Conservation (phyloP, 2,888 invertebrate species). For the Cacoxenus indagator region DNA sequence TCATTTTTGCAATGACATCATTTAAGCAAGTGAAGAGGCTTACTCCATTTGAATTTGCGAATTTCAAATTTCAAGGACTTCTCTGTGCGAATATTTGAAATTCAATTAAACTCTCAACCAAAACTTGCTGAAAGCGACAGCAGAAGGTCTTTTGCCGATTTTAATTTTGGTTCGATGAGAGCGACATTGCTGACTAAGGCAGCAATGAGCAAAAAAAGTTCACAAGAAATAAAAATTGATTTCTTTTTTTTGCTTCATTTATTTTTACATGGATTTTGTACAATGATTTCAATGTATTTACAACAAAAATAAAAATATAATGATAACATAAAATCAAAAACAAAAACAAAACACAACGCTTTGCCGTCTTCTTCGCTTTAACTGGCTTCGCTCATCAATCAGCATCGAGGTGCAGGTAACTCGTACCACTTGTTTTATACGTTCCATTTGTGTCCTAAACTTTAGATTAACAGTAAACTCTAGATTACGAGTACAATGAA, state of each 20-base stretch:
- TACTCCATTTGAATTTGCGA: neutral
- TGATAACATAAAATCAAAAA: too few species aligned
- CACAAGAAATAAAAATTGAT: neutral
- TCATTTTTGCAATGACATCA: neutral
- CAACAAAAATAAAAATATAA: constrained; percentile 12
- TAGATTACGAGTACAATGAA: constrained; percentile 21
- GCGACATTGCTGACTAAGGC: neutral
- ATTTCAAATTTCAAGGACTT: constrained; percentile 15
- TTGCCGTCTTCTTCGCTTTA: too few species aligned
- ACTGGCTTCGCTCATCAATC: neutral
- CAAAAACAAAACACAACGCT: too few species aligned
- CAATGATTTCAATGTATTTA: constrained; percentile 16
- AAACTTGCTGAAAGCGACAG: neutral
- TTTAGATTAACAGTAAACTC: neutral
- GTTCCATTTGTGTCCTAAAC: neutral
- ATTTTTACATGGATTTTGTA: constrained; percentile 18
- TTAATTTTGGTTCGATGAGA: neutral
- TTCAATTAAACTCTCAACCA: constrained; percentile 31
- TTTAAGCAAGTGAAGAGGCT: neutral
- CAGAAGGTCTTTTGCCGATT: neutral
- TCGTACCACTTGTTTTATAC: too few species aligned
- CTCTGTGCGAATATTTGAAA: constrained; percentile 34
- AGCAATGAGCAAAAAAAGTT: neutral
- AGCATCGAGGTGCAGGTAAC: neutral
- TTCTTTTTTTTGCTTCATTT: constrained; percentile 4